Percentiles rank a stretch among this genome's conserved stretches.
Conservation (phyloP, 1,140 invertebrate species). For the Epicauta chinensis region DNA sequence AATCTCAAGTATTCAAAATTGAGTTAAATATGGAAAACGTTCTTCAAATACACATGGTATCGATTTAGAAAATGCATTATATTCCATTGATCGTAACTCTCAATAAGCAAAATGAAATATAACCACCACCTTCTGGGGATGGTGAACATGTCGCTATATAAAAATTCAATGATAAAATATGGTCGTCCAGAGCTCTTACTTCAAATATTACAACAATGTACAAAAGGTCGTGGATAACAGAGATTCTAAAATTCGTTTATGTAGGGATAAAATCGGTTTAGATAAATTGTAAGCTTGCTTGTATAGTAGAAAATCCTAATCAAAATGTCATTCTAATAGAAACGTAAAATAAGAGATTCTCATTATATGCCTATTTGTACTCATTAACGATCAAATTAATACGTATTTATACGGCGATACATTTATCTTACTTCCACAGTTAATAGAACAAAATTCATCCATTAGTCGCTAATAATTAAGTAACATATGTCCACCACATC, state of each 20-base stretch:
- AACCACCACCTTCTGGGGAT: constrained; percentile 10
- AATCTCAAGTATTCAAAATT: too few species aligned
- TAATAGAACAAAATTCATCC: constrained; percentile 14
- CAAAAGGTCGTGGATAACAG: not conserved
- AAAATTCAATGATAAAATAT: constrained; percentile 15
- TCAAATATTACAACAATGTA: constrained; percentile 9
- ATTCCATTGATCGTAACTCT: constrained; percentile 16
- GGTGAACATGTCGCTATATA: constrained; percentile 7
- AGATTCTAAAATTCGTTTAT: constrained; percentile 5
- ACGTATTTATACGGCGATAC: too few species aligned
- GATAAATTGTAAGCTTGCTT: too few species aligned
- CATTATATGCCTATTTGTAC: too few species aligned
- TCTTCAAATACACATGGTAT: constrained; percentile 3
- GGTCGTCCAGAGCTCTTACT: constrained; percentile 7
- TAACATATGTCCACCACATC: constrained; percentile 7
- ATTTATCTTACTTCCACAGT: constrained; percentile 13
- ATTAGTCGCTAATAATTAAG: constrained; percentile 11
- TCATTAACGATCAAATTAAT: too few species aligned
- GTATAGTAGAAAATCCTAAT: too few species aligned
- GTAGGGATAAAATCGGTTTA: not conserved
- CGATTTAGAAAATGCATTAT: constrained; percentile 14
- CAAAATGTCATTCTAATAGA: too few species aligned
- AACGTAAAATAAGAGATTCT: not conserved
- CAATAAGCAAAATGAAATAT: constrained; percentile 17
- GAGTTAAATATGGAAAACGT: too few species aligned